phyloP scores from a whole-genome alignment of 2,113 vertebrate species.

The Dasyornis broadbenti region DNA sequence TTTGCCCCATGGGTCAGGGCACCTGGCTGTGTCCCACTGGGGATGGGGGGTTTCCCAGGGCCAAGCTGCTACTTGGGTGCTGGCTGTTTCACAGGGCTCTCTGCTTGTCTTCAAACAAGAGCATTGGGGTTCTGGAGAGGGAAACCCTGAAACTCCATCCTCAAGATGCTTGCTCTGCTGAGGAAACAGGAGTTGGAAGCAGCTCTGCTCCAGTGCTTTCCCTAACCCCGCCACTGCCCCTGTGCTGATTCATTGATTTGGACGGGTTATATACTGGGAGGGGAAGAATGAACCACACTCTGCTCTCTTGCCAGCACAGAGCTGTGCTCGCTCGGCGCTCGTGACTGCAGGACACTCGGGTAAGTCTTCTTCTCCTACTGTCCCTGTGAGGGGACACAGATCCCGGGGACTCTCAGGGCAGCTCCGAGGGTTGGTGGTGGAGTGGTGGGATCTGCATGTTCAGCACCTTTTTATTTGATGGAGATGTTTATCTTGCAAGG shows the following conservation, averaged over 20 bases:
- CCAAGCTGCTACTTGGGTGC: not conserved
- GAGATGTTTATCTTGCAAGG: not conserved
- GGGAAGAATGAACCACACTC: slow-evolving; percentile 37
- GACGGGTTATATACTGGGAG: slow-evolving; percentile 67
- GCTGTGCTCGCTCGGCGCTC: slow-evolving; percentile 10
- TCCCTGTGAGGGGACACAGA: accelerated
- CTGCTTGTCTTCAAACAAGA: not conserved
- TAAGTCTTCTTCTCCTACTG: slow-evolving; percentile 16
- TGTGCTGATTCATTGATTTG: slow-evolving; percentile 70
- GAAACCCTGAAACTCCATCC: not conserved
- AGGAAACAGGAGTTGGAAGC: slow-evolving; percentile 8
- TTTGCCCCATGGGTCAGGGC: not conserved
- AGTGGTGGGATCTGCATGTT: not conserved
- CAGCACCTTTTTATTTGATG: not conserved
- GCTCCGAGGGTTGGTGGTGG: not conserved
- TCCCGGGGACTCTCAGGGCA: not conserved
- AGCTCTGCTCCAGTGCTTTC: not conserved
- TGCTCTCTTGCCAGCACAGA: slow-evolving; percentile 64
- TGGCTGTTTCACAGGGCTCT: not conserved
- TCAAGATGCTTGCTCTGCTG: not conserved
- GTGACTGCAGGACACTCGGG: slow-evolving; percentile 38
- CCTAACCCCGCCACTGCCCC: slow-evolving; percentile 49
- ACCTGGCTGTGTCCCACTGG: not conserved
- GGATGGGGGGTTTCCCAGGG: accelerated
- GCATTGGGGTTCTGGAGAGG: not conserved